phyloP scores from a whole-genome alignment of 2,888 invertebrate species.

The Leucophenga maculata region DNA sequence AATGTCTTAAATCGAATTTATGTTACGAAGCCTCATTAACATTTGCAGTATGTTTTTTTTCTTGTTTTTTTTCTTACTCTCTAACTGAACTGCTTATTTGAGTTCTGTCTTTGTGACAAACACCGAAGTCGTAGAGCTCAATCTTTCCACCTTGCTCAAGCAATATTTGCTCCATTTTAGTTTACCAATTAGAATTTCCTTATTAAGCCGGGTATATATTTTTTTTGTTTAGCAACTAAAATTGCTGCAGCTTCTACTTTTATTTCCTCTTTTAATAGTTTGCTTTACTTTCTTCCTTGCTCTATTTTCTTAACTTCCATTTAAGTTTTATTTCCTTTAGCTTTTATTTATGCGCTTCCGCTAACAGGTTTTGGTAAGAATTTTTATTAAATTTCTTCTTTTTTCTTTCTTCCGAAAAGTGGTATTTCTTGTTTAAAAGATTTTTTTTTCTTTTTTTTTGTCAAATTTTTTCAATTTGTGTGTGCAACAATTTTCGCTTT shows the following conservation, averaged over 20 bases:
- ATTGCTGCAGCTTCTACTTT: constrained; percentile 11
- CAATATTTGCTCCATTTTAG: too few relatives aligned
- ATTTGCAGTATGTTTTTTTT: too few relatives aligned
- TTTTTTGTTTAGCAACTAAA: background rate
- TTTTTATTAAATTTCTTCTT: constrained; percentile 17
- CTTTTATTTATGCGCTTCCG: constrained; percentile 11
- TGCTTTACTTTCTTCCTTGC: background rate
- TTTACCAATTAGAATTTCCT: too few relatives aligned
- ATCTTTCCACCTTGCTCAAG: too few relatives aligned
- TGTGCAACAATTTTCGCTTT: constrained; percentile 7
- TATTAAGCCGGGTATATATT: background rate
- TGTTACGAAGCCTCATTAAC: too few relatives aligned
- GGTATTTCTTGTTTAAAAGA: background rate
- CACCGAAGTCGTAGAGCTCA: too few relatives aligned
- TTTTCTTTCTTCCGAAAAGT: background rate
- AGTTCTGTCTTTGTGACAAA: too few relatives aligned
- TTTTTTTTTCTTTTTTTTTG: constrained; percentile 5
- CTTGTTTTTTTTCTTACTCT: too few relatives aligned
- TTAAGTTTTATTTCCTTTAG: constrained; percentile 23
- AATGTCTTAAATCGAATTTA: too few relatives aligned
- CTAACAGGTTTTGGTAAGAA: constrained; percentile 18
- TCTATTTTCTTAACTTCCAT: background rate
- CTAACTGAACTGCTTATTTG: too few relatives aligned
- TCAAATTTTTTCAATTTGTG: background rate
- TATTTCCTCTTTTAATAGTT: constrained; percentile 7